A percentile compares a stretch with the other conserved stretches of the same genome.
These are phyloP conservation scores for Oryzias dopingdopingensis DNA, from an alignment of 2,797 vertebrate genomes.

Conservation along the genomic window DNA sequence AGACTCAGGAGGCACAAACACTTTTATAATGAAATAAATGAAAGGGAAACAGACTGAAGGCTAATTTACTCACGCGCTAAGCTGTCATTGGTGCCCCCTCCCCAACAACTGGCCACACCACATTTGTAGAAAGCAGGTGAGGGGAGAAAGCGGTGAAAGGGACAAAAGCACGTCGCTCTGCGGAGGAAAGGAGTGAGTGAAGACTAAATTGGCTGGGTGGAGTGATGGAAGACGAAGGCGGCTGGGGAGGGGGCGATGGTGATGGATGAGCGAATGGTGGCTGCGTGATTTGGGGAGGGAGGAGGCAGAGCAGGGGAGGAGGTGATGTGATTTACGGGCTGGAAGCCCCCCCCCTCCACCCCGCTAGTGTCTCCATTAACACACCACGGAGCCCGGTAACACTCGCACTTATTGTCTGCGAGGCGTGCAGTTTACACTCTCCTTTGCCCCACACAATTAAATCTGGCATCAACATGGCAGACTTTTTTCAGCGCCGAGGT, in stretches of 20 bases:
- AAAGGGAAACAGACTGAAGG: constrained; percentile 9
- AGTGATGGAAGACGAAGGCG: constrained; percentile 67
- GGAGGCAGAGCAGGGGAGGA: constrained; percentile 31
- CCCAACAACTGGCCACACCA: constrained; percentile 4
- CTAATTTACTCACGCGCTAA: neutral
- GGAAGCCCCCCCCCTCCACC: constrained; percentile 13
- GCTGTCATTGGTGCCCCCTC: constrained; percentile 27
- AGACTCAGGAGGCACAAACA: constrained; percentile 15
- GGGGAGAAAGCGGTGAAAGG: constrained; percentile 23
- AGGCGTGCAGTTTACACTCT: constrained; percentile 67
- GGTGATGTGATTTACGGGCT: constrained; percentile 56
- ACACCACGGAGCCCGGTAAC: constrained; percentile 62
- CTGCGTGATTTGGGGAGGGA: constrained; percentile 44
- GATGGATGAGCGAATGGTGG: constrained; percentile 78
- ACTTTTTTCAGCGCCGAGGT: constrained; percentile 28
- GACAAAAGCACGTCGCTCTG: constrained; percentile 55
- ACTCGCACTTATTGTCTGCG: constrained; percentile 62
- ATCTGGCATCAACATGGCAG: constrained; percentile 62
- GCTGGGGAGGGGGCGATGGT: constrained; percentile 66
- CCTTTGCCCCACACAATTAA: constrained; percentile 73
- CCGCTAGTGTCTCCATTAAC: constrained; percentile 62
- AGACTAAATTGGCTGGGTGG: constrained; percentile 71
- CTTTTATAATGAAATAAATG: constrained; percentile 24
- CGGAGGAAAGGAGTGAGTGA: constrained; percentile 63
- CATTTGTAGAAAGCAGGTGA: constrained; percentile 26